Conservation (phyloP, 2,888 invertebrate genomes). For the Eurytoma adleriae region DNA sequence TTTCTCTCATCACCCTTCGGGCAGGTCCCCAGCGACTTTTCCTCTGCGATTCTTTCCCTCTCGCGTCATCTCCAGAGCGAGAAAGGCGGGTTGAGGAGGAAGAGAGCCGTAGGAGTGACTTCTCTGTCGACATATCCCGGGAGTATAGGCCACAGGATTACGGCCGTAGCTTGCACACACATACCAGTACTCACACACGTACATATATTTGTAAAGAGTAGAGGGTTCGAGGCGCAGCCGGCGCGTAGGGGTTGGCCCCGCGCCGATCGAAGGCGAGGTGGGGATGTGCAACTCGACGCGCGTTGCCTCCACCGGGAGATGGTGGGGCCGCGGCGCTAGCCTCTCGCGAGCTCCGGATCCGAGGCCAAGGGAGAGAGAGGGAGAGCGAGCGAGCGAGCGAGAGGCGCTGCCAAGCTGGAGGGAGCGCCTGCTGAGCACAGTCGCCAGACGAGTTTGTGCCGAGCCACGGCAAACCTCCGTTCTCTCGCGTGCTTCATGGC, state of each 20-base stretch:
- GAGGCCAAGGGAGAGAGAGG: slow-evolving; percentile 12
- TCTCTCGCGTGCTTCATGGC: slow-evolving; percentile 7
- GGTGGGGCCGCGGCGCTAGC: slow-evolving; percentile 51
- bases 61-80: not conserved
- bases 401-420: slow-evolving; percentile 59
- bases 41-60: slow-evolving; percentile 22
- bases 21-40: slow-evolving; percentile 48
- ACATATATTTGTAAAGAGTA: not conserved
- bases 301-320: slow-evolving; percentile 41
- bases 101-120: slow-evolving; percentile 73
- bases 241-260: slow-evolving; percentile 72
- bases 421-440: slow-evolving; percentile 66
- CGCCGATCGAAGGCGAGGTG: slow-evolving; percentile 65
- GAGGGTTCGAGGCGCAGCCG: slow-evolving; percentile 61
- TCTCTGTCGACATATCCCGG: slow-evolving; percentile 64
- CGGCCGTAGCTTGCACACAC: slow-evolving; percentile 42
- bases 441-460: slow-evolving; percentile 74
- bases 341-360: slow-evolving; percentile 21
- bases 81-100: slow-evolving; percentile 38
- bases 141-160: slow-evolving; percentile 56
- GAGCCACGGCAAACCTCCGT: slow-evolving; percentile 65
- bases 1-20: slow-evolving; percentile 44
- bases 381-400: slow-evolving; percentile 19
- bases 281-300: slow-evolving; percentile 60
- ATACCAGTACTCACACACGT: not conserved